Conservation (phyloP, 2,888 invertebrate species). For the Orchesella flavescens region DNA sequence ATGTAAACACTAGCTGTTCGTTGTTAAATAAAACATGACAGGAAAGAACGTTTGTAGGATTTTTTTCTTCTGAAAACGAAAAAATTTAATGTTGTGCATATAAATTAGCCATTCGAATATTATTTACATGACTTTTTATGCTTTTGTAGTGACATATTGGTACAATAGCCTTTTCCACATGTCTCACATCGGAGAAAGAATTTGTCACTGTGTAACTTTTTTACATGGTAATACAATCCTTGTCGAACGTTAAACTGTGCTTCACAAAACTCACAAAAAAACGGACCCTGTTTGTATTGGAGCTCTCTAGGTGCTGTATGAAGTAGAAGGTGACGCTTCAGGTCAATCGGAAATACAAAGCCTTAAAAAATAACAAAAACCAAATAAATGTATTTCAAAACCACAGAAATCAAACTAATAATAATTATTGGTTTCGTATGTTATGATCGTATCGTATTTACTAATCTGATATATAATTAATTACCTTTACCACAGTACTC, state of each 20-base stretch:
- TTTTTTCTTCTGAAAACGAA: too few species aligned
- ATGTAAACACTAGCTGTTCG: too few species aligned
- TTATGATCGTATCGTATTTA: not conserved
- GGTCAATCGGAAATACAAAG: not conserved
- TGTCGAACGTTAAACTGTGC: constrained; percentile 46
- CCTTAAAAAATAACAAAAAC: not conserved
- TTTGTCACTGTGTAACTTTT: constrained; percentile 32
- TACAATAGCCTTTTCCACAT: constrained; percentile 36
- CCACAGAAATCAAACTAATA: not conserved
- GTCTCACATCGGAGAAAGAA: constrained; percentile 11
- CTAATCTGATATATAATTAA: not conserved
- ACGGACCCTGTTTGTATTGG: constrained; percentile 44
- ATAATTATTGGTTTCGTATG: not conserved
- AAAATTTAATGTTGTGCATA: too few species aligned
- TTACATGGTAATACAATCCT: constrained; percentile 43
- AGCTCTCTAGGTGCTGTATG: constrained; percentile 38
- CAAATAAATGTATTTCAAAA: not conserved
- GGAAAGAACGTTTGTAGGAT: too few species aligned
- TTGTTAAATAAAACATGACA: too few species aligned
- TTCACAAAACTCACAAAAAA: constrained; percentile 40
- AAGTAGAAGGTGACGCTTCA: constrained; percentile 25
- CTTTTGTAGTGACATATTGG: not conserved
- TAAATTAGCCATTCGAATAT: too few species aligned
- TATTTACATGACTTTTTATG: constrained; percentile 21
- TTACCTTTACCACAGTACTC: constrained; percentile 44